Conservation (phyloP, 2,888 invertebrate species). For the Eupithecia abbreviata region DNA sequence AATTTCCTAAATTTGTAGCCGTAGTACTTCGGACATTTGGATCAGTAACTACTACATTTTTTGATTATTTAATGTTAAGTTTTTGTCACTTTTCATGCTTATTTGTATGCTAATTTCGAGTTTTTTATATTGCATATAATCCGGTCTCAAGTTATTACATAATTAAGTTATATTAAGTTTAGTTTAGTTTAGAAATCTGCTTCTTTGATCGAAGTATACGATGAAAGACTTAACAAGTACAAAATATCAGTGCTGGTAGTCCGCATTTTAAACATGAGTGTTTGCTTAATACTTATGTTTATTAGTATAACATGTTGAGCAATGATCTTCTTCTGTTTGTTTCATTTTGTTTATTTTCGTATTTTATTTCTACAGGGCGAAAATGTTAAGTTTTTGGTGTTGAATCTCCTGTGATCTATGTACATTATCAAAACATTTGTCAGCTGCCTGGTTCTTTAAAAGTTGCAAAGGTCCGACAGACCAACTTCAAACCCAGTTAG, state of each 20-base stretch:
- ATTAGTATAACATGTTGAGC: background rate
- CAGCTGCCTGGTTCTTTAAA: background rate
- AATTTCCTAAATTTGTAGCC: too few species aligned
- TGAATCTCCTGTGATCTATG: background rate
- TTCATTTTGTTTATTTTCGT: background rate
- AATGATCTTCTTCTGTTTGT: background rate
- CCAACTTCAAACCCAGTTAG: background rate
- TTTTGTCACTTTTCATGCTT: too few species aligned
- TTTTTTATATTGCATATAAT: too few species aligned
- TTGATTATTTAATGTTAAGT: too few species aligned
- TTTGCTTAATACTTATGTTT: background rate
- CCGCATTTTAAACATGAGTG: background rate
- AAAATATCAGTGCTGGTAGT: conserved; percentile 45
- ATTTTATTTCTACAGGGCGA: background rate
- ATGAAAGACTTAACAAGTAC: conserved; percentile 66
- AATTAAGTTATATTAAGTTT: conserved; percentile 67
- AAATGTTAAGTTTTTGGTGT: background rate
- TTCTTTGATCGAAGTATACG: conserved; percentile 47
- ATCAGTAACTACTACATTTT: too few species aligned
- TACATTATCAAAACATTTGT: background rate
- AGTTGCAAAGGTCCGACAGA: background rate
- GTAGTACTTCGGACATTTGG: background rate
- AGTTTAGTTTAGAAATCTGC: conserved; percentile 56
- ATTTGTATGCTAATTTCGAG: too few species aligned
- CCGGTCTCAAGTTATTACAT: conserved; percentile 42